Evolutionary conservation across 23 tunicate genomes (phyloP).

Genomic region (Botrylloides violaceus): DNA sequence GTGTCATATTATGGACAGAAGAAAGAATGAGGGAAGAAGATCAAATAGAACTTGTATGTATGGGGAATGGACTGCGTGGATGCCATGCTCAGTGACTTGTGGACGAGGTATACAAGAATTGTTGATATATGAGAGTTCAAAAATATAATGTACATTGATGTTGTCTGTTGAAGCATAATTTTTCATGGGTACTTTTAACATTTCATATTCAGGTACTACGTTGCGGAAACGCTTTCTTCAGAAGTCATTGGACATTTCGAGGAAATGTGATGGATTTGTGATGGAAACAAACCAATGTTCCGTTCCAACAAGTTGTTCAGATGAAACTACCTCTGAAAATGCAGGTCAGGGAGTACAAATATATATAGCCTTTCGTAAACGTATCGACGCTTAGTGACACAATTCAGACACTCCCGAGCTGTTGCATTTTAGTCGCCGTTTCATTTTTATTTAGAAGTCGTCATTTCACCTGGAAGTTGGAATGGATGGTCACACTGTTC

Average conservation of each 20-base stretch:
- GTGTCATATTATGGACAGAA: slow-evolving; percentile 1
- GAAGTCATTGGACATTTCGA: slow-evolving; percentile 23
- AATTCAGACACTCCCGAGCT: too few relatives aligned
- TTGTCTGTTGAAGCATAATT: too few relatives aligned
- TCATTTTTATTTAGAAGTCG: slow-evolving; percentile 13
- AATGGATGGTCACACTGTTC: slow-evolving; percentile 23
- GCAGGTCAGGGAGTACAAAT: background rate
- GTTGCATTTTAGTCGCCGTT: too few relatives aligned
- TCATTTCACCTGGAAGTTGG: slow-evolving; percentile 5
- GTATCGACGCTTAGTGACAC: too few relatives aligned
- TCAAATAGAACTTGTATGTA: slow-evolving; percentile 22
- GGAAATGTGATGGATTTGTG: slow-evolving; percentile 40
- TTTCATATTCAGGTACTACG: slow-evolving; percentile 68
- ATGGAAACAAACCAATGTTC: slow-evolving; percentile 77
- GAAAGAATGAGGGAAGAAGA: background rate
- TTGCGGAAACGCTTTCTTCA: slow-evolving; percentile 59
- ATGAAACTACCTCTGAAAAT: background rate
- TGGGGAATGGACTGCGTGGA: slow-evolving; percentile 71
- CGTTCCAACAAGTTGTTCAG: slow-evolving; percentile 25
- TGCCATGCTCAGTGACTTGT: slow-evolving; percentile 91
- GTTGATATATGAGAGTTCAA: too few relatives aligned
- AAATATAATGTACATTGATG: too few relatives aligned
- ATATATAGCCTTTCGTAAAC: background rate
- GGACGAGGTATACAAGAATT: slow-evolving; percentile 72
- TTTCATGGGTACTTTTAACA: too few relatives aligned